phyloP scores from a whole-genome alignment of 2,797 vertebrate genomes.

The Jordanella pulchra region DNA sequence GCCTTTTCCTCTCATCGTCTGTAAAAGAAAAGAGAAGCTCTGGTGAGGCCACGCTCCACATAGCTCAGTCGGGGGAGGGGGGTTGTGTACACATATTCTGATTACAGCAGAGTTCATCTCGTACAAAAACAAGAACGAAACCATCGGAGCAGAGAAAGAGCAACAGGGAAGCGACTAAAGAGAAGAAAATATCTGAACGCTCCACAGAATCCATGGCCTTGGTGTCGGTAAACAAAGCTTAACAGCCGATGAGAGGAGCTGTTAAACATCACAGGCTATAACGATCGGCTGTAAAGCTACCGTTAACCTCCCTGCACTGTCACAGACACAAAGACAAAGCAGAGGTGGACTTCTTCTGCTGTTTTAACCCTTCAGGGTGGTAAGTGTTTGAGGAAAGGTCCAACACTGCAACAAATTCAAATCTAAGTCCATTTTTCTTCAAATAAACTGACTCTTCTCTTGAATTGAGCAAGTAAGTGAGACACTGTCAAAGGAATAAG shows the following conservation, averaged over 20 bases:
- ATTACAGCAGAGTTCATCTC: conserved; percentile 7
- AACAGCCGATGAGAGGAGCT: conserved; percentile 16
- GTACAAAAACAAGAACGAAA: conserved; percentile 1
- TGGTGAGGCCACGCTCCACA: conserved; percentile 16
- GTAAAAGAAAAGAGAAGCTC: conserved; percentile 31
- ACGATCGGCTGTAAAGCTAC: conserved; percentile 14
- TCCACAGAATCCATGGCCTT: neutral
- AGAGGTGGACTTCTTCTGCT: neutral
- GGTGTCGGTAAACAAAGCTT: neutral
- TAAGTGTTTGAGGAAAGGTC: neutral
- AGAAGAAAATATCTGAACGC: neutral
- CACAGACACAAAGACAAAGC: neutral
- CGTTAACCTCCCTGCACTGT: conserved; percentile 34
- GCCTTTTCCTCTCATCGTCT: conserved; percentile 88
- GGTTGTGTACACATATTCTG: conserved; percentile 27
- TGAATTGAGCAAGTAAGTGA: no score
- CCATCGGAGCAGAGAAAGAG: neutral
- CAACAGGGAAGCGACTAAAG: neutral
- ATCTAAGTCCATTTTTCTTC: no score
- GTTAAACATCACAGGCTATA: conserved; percentile 30
- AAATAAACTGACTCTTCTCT: no score
- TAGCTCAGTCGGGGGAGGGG: conserved; percentile 17
- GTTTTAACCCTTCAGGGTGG: neutral
- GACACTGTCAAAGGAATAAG: no score
- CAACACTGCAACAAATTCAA: neutral